These are phyloP conservation scores for Astur gentilis DNA, from an alignment of 2,113 vertebrate genomes.

Conservation along the genomic window DNA sequence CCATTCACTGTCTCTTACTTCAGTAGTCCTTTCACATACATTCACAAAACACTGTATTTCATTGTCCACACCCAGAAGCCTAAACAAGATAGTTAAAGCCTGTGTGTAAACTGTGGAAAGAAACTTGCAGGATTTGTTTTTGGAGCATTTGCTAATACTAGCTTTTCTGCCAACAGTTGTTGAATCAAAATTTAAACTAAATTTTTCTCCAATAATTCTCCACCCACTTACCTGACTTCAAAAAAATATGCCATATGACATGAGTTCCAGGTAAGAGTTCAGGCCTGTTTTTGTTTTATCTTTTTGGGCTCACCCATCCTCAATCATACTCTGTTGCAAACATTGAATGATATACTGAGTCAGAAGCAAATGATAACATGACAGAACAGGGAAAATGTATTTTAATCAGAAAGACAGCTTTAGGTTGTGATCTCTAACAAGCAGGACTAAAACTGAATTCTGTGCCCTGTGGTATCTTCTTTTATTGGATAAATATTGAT, in stretches of 20 bases:
- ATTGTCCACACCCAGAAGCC: neutral
- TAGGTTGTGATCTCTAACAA: neutral
- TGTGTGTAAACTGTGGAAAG: neutral
- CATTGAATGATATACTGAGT: neutral
- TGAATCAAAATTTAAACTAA: neutral
- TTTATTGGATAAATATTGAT: neutral
- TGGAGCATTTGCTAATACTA: neutral
- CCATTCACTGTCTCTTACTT: neutral
- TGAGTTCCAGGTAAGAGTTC: conserved; percentile 6
- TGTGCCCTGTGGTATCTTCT: neutral
- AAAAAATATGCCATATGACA: neutral
- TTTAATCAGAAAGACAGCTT: neutral
- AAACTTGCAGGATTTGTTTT: neutral
- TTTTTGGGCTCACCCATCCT: conserved; percentile 7
- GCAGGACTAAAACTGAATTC: neutral
- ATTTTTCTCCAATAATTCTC: neutral
- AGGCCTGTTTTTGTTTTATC: conserved; percentile 33
- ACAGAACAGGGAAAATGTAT: conserved; percentile 4
- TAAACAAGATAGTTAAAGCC: neutral
- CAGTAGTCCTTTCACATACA: neutral
- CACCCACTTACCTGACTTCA: conserved; percentile 12
- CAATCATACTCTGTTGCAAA: neutral
- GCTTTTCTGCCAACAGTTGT: neutral
- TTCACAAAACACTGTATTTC: neutral
- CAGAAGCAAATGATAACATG: conserved; percentile 26